A percentile compares a stretch with the other conserved stretches of the same genome.
Conservation (phyloP, 2,113 vertebrate genomes). For the Apodemus speciosus region DNA sequence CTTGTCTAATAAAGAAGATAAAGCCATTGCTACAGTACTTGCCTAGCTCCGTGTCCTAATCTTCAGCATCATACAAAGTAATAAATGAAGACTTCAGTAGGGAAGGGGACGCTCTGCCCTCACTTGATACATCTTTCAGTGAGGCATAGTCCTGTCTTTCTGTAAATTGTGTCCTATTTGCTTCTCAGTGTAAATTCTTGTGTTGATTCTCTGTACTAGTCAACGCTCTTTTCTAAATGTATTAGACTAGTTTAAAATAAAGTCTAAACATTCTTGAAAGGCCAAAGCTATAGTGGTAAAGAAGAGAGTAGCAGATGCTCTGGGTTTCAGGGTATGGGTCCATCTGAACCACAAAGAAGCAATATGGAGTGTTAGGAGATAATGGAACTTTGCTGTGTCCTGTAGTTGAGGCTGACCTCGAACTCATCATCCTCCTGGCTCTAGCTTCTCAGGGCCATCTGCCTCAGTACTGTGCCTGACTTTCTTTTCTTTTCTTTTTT, state of each 20-base stretch:
- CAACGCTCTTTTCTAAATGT: not conserved
- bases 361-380: not conserved
- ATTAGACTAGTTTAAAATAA: not conserved
- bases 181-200: not conserved
- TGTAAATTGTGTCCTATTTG: not conserved
- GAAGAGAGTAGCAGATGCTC: not conserved
- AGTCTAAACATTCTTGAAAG: not conserved
- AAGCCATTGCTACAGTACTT: not conserved
- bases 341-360: not conserved
- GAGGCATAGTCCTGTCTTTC: not conserved
- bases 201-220: not conserved
- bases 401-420: not conserved
- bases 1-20: not conserved
- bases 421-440: not conserved
- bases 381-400: not conserved
- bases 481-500: not conserved
- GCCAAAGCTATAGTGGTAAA: not conserved
- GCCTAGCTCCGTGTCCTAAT: not conserved
- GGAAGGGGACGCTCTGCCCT: not conserved
- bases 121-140: not conserved
- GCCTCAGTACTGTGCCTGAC: too few species aligned
- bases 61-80: not conserved
- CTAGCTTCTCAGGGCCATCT: not conserved
- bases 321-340: not conserved
- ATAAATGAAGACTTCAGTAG: not conserved